Evolutionary conservation across 1,140 invertebrate genomes (phyloP).

Genomic region (Calosoma granatense): DNA sequence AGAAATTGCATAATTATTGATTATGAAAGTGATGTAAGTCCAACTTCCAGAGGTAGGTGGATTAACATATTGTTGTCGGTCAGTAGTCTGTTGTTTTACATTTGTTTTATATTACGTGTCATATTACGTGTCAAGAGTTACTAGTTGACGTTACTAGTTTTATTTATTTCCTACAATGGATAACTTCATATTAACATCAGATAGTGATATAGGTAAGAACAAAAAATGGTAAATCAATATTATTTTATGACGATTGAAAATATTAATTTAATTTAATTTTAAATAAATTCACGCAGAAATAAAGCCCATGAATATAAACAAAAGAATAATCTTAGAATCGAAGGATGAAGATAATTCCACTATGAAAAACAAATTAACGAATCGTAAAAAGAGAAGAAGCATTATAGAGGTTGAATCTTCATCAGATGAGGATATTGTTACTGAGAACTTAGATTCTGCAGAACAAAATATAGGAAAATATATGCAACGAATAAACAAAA

Average conservation of each 20-base stretch:
- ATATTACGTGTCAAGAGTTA: slow-evolving; percentile 3
- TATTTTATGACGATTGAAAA: slow-evolving; percentile 20
- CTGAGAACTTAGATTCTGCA: slow-evolving; percentile 16
- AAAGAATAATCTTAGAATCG: slow-evolving; percentile 19
- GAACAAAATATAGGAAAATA: slow-evolving; percentile 18
- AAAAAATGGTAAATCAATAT: slow-evolving; percentile 17
- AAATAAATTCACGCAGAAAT: slow-evolving; percentile 21
- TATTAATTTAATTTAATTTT: slow-evolving; percentile 21
- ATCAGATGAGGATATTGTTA: slow-evolving; percentile 8
- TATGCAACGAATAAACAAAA: slow-evolving; percentile 16
- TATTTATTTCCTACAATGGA: slow-evolving; percentile 14
- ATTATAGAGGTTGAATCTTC: slow-evolving; percentile 17
- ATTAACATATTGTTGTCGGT: neutral
- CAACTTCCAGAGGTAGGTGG: slow-evolving; percentile 12
- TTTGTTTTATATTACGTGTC: slow-evolving; percentile 11
- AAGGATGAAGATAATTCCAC: slow-evolving; percentile 20
- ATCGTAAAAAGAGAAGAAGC: slow-evolving; percentile 19
- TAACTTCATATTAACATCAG: too few relatives aligned
- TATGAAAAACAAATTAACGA: slow-evolving; percentile 16
- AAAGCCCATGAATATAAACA: slow-evolving; percentile 21
- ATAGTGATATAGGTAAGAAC: slow-evolving; percentile 21
- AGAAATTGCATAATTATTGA: slow-evolving; percentile 15
- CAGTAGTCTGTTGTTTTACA: neutral
- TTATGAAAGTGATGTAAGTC: slow-evolving; percentile 14
- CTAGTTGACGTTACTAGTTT: slow-evolving; percentile 8